phyloP scores from a whole-genome alignment of 2,888 invertebrate species.

The Matsumyia berberina region DNA sequence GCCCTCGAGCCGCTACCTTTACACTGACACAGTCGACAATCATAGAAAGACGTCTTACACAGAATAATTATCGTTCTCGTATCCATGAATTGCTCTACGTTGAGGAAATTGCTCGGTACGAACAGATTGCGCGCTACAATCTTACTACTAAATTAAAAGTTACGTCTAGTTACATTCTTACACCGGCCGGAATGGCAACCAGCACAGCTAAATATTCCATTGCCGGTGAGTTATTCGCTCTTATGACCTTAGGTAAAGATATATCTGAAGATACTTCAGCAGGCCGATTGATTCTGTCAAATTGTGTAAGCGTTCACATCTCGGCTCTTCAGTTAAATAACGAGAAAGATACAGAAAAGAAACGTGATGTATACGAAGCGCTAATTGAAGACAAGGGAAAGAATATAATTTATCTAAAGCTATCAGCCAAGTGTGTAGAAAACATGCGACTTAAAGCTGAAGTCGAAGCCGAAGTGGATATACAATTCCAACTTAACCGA shows the following conservation, averaged over 20 bases:
- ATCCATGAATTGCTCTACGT: slow-evolving; percentile 91
- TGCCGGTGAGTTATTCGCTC: slow-evolving; percentile 90
- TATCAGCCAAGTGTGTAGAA: slow-evolving; percentile 88
- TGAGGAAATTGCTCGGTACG: slow-evolving; percentile 90
- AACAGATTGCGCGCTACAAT: slow-evolving; percentile 89
- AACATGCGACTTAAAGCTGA: slow-evolving; percentile 87
- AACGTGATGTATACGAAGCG: slow-evolving; percentile 88
- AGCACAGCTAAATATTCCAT: slow-evolving; percentile 91
- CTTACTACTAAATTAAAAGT: slow-evolving; percentile 87
- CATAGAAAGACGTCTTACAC: slow-evolving; percentile 87
- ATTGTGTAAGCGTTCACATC: slow-evolving; percentile 89
- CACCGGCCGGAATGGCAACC: slow-evolving; percentile 88
- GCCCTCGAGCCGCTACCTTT: slow-evolving; percentile 88
- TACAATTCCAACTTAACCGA: slow-evolving; percentile 92
- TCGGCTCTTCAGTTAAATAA: slow-evolving; percentile 80
- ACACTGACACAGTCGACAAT: slow-evolving; percentile 89
- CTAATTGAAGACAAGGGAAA: slow-evolving; percentile 92
- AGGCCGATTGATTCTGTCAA: slow-evolving; percentile 91
- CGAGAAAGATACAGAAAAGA: slow-evolving; percentile 78
- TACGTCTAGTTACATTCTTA: slow-evolving; percentile 88
- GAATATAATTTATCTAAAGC: slow-evolving; percentile 89
- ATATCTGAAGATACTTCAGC: slow-evolving; percentile 93
- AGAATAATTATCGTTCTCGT: slow-evolving; percentile 89
- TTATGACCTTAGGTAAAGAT: slow-evolving; percentile 89
- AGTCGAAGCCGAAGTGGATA: slow-evolving; percentile 88